Evolutionary conservation across 2,888 invertebrate genomes (phyloP).

Genomic region (Gymnosoma rotundatum): DNA sequence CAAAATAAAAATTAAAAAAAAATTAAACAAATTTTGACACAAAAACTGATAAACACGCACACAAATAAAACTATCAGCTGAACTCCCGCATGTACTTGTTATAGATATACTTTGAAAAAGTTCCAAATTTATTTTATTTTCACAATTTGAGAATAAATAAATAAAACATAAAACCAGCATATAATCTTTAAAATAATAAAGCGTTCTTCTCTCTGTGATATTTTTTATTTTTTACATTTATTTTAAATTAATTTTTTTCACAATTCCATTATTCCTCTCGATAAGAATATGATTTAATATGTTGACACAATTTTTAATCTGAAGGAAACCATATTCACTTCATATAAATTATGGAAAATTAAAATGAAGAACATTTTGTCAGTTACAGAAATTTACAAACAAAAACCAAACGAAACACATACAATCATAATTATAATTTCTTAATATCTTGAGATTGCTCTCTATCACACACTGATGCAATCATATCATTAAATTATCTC

Average conservation of each 20-base stretch:
- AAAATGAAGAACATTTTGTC: background rate
- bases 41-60: too few species aligned
- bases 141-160: too few species aligned
- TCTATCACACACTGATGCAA: background rate
- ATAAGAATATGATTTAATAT: conserved; percentile 3
- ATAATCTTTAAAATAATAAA: too few species aligned
- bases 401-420: conserved; percentile 33
- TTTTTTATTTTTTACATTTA: background rate
- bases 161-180: too few species aligned
- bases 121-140: too few species aligned
- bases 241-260: background rate
- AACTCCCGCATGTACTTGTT: too few species aligned
- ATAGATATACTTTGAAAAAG: too few species aligned
- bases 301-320: conserved; percentile 19
- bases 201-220: background rate
- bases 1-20: too few species aligned
- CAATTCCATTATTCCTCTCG: background rate
- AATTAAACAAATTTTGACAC: too few species aligned
- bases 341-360: background rate
- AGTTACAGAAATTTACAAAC: conserved; percentile 11
- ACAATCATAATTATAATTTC: conserved; percentile 11
- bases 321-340: conserved; percentile 7
- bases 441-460: background rate
- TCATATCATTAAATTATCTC: background rate
- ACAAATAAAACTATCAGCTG: too few species aligned